phyloP scores from a whole-genome alignment of 2,797 vertebrate species.

The Rhinoraja longicauda region DNA sequence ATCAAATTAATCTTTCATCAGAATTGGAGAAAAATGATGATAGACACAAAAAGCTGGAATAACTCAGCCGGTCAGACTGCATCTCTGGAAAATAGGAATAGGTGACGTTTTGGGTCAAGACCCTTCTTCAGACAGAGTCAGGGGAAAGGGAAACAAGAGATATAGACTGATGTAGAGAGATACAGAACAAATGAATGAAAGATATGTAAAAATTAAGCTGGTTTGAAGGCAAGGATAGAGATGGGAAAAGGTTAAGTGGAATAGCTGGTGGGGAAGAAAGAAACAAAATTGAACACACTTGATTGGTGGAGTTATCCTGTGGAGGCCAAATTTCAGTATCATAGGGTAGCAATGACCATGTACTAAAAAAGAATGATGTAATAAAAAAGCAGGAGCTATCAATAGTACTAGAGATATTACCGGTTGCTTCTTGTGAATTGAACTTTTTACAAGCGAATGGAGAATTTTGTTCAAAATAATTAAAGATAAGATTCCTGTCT shows the following conservation, averaged over 20 bases:
- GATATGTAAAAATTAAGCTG: background rate
- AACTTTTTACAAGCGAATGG: no score
- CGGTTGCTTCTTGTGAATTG: no score
- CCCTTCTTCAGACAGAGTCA: no score
- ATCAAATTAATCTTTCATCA: background rate
- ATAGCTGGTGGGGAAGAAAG: background rate
- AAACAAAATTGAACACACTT: background rate
- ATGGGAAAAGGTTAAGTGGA: background rate
- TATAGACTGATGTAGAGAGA: no score
- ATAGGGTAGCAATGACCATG: background rate
- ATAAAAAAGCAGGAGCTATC: background rate
- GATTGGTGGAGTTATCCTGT: background rate
- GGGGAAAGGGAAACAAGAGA: no score
- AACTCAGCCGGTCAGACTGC: no score
- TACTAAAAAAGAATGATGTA: background rate
- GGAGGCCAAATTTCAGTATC: background rate
- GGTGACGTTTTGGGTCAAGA: no score
- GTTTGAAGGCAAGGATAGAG: background rate
- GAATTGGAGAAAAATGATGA: background rate
- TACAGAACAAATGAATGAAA: no score
- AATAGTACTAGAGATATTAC: background rate
- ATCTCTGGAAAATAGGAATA: no score
- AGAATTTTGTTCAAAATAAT: no score
- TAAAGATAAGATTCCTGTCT: no score
- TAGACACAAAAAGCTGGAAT: no score